Evolutionary conservation across 2,888 invertebrate genomes (phyloP), one percentile per base, ranked within the genome.

Genomic region (Eupeodes luniger): DNA sequence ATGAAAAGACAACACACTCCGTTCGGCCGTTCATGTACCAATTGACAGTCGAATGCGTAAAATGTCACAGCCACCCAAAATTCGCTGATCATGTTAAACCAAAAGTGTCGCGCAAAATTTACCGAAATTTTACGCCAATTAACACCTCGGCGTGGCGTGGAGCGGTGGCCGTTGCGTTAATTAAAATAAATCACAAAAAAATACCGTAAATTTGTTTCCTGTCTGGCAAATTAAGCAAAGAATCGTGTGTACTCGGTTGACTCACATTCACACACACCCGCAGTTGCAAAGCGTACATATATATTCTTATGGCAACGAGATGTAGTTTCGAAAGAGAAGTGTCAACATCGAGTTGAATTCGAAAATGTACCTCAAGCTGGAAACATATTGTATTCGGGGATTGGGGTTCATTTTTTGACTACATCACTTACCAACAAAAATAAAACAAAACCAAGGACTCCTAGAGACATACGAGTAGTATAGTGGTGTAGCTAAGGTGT

Each of bases 111-210:
- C 85, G 81, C 57, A 61, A 85, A 80, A 78, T 81, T 81, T 85
- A 82, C 81, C 79, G 70, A 89, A 89, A 85, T 82, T 85, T 89
- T 79, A 81, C 75, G 89, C 89, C 89, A 89, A 85, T 89, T 89
- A 89, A 89, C 89, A 89, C 89, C 85, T 89, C 27, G 27, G 27
- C 27, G 27, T 0, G 27, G 27, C 27, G 3, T 27, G 27, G 27
- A 2, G 3, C 27, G 27, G 27, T 2, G 27, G 27, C 36, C 79
- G 85, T 66, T 85, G 89, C 89, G 81, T 89, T 89, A 89, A 89
- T 89, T 89, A 89, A 89, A 89, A 89, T 89, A 89, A 89, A 89
- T 89, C 81, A 89, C 57, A 85, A 80, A 85, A 84, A 89, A 76
- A 19, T 79, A 66, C 59, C 66, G 66, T 70, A 76, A 82, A 89